Percentiles rank a stretch among this genome's conserved stretches.
phyloP scores from a whole-genome alignment of 2,797 vertebrate genomes.

The Acipenser oxyrinchus region DNA sequence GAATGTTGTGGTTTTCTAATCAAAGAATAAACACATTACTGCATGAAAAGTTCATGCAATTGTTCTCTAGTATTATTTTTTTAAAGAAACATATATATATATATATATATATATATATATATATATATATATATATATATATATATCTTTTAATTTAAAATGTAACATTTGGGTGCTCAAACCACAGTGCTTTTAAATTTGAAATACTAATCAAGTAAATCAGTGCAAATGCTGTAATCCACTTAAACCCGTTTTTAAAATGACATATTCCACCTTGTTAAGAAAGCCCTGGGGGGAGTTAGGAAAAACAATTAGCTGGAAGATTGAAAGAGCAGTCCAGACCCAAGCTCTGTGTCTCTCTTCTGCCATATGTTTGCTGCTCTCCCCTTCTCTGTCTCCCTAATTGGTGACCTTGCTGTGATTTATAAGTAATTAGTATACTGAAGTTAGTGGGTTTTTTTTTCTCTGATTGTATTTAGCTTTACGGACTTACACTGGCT shows the following conservation, averaged over 20 bases:
- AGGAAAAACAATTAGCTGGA: conserved; percentile 53
- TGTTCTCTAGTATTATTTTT: no score
- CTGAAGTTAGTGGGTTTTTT: conserved; percentile 36
- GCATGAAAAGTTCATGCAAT: no score
- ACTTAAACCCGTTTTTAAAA: conserved; percentile 48
- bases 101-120: no score
- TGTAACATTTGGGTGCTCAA: no score
- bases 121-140: no score
- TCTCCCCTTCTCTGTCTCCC: conserved; percentile 35
- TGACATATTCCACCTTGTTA: conserved; percentile 28
- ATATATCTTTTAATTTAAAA: no score
- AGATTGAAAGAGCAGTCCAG: conserved; percentile 47
- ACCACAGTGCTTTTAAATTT: neutral
- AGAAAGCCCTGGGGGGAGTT: conserved; percentile 32
- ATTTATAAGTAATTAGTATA: conserved; percentile 42
- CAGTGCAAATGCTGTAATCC: conserved; percentile 50
- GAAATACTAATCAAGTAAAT: conserved; percentile 24
- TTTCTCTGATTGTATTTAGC: conserved; percentile 38
- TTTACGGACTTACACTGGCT: conserved; percentile 31
- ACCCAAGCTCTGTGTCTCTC: conserved; percentile 36
- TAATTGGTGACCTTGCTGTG: conserved; percentile 42
- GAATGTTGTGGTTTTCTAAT: no score
- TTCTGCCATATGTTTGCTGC: conserved; percentile 58
- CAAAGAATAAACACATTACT: no score
- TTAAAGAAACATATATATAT: no score